phyloP scores from a whole-genome alignment of 2,797 vertebrate species.

The Natrix natrix region DNA sequence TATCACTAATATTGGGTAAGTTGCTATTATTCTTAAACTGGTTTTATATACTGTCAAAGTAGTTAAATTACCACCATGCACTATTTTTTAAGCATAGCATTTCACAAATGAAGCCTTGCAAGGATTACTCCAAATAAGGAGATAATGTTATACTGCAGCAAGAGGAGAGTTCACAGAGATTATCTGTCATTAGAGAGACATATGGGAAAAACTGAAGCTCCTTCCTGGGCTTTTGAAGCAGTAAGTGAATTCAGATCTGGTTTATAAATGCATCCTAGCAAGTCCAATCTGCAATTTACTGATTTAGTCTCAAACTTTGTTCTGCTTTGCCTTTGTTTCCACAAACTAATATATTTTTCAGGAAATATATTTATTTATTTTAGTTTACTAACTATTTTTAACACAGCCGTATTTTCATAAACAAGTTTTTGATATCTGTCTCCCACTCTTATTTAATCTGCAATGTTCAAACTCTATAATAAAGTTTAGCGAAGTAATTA shows the following conservation, averaged over 20 bases:
- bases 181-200: neutral
- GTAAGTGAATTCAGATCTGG: neutral
- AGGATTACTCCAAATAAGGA: neutral
- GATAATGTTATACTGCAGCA: neutral
- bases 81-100: neutral
- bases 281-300: neutral
- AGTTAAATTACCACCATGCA: neutral
- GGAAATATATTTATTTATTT: neutral
- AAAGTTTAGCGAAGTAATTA: neutral
- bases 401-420: neutral
- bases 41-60: constrained; percentile 6
- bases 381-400: neutral
- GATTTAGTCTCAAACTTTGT: neutral
- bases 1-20: constrained; percentile 28
- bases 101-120: neutral
- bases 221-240: neutral
- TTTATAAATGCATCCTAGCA: neutral
- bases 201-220: neutral
- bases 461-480: neutral
- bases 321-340: neutral
- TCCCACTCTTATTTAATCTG: neutral
- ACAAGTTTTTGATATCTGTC: neutral
- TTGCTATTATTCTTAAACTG: constrained; percentile 42
- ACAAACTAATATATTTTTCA: neutral
- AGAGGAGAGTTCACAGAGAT: neutral